Base-by-base conservation (phyloP, 2,113 vertebrate species). In the Crotalus horridus region DNA sequence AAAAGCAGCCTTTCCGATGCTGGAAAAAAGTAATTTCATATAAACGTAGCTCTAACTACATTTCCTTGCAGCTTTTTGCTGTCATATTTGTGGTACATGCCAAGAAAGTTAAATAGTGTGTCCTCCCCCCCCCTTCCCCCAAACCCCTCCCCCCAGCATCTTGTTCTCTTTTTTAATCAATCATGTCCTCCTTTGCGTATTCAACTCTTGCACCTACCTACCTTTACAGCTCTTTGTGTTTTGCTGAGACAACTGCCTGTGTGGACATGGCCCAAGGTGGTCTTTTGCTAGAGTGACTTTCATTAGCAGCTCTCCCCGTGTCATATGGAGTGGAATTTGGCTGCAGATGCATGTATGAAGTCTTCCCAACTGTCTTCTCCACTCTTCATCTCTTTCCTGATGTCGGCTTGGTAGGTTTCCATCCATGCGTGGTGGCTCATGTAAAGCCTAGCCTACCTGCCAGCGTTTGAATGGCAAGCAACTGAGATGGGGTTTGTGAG, bases 281-380 rank as follows among this genome's bases (percentile, higher is more conserved):
- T 2, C 81, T 21, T 51, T 89, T 51, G 86, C 86, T 87, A 91
- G 92, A 89, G 81, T 69, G 90, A 89, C 87, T 94, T 95, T 94
- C 92, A 95, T 95, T 94, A 94, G 85, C 93, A 91, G 90, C 93
- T 94, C 91, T 93, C 81, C 91, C 90, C 88, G 87, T 61, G 61
- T 86, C 87, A 61, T 89, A 51, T 6, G 39, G 81, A 89, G 64
- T 91, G 93, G 92, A 93, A 95, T 94, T 95, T 92, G 89, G 89
- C 86, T 94, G 56, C 81, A 13, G 87, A 91, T 51, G 90, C 23
- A 86, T 88, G 64, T 33, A 92, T 87, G 64, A 94, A 58, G 53
- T 89, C 86, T 51, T 55, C 29, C 17, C 13, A 17, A 74, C 64
- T 58, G 59, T 39, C 54, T n/a, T 88, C 90, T 69, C 53, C 21